These are phyloP conservation scores for Magallana nippona DNA, from an alignment of 2,888 invertebrate species.

Conservation along the genomic window DNA sequence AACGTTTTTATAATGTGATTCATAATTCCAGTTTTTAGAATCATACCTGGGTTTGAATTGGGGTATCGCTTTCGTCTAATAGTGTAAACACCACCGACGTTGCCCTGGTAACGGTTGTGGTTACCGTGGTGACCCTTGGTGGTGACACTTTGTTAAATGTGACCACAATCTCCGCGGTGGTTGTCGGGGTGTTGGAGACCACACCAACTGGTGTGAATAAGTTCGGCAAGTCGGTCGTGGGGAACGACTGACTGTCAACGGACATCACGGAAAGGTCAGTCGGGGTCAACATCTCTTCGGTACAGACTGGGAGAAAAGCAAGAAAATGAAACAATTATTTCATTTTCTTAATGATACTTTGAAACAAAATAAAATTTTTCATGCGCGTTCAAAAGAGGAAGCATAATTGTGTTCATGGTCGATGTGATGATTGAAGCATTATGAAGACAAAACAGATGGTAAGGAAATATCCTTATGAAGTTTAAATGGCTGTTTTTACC, in stretches of 20 bases:
- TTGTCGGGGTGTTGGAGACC: not conserved
- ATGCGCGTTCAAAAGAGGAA: too few relatives aligned
- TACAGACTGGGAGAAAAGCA: not conserved
- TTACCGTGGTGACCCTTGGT: not conserved
- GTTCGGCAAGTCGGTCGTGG: not conserved
- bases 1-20: too few relatives aligned
- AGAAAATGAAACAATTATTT: too few relatives aligned
- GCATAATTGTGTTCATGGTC: too few relatives aligned
- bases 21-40: not conserved
- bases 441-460: too few relatives aligned
- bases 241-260: not conserved
- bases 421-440: too few relatives aligned
- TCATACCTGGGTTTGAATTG: not conserved
- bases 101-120: not conserved
- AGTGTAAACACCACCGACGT: not conserved
- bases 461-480: too few relatives aligned
- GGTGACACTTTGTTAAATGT: not conserved
- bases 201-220: not conserved
- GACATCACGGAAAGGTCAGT: not conserved
- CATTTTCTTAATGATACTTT: too few relatives aligned
- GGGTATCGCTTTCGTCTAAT: not conserved
- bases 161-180: not conserved
- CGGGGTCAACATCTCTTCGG: not conserved
- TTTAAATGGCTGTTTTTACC: too few relatives aligned
- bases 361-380: too few relatives aligned